Conservation (phyloP, 2,113 vertebrate genomes). For the Archilochus colubris region DNA sequence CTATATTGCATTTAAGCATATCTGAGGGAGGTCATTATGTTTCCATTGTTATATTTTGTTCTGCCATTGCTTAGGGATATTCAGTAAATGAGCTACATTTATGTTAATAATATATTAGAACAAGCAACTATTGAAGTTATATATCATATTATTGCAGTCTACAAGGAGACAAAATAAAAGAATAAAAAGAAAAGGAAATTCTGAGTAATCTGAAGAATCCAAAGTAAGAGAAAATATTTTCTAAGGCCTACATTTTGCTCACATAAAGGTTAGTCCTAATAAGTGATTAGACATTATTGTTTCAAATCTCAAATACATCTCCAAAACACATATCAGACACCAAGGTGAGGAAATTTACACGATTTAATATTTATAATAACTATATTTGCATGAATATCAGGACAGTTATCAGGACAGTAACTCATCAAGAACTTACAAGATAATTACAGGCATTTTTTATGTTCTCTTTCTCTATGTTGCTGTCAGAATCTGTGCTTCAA, state of each 20-base stretch:
- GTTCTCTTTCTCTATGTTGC: background rate
- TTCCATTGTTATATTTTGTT: slow-evolving; percentile 32
- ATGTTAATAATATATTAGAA: background rate
- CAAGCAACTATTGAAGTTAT: background rate
- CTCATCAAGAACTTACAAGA: background rate
- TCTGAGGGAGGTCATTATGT: background rate
- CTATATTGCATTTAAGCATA: background rate
- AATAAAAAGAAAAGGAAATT: background rate
- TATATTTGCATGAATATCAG: background rate
- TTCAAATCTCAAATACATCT: background rate
- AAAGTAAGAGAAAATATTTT: background rate
- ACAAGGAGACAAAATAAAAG: background rate
- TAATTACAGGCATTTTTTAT: background rate
- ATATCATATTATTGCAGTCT: background rate
- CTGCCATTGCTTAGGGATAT: background rate
- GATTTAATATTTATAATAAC: background rate
- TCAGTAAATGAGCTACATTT: background rate
- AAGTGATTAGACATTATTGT: background rate
- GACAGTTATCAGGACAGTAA: background rate
- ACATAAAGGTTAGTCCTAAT: background rate
- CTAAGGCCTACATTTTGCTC: background rate
- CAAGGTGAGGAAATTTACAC: background rate
- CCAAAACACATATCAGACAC: background rate
- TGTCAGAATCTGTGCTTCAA: background rate
- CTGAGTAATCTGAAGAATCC: background rate